These are phyloP conservation scores for Sycophila texana DNA, from an alignment of 2,888 invertebrate genomes.

Conservation along the genomic window DNA sequence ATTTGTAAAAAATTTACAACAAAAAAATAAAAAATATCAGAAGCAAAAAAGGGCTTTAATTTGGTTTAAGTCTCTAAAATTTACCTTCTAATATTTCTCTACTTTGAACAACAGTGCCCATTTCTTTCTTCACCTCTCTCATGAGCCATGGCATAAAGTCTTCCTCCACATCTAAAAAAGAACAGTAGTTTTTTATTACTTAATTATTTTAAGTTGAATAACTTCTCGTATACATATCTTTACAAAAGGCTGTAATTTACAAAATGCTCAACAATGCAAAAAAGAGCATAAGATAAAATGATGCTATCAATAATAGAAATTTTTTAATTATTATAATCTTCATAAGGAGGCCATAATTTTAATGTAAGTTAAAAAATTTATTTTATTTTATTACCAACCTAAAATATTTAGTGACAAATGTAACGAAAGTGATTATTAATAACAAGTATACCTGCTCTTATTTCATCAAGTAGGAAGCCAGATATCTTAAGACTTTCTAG, in stretches of 20 bases:
- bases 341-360: too few species aligned
- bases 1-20: too few species aligned
- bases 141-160: constrained; percentile 93
- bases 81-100: constrained; percentile 87
- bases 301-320: background rate
- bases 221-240: background rate
- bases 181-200: background rate
- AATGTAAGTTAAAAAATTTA: background rate
- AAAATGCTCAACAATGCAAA: background rate
- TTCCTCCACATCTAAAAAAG: constrained; percentile 82
- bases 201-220: background rate
- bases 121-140: constrained; percentile 87
- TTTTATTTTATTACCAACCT: too few species aligned
- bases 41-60: too few species aligned
- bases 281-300: background rate
- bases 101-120: constrained; percentile 88
- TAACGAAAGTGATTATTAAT: background rate
- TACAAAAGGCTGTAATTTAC: background rate
- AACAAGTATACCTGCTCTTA: constrained; percentile 77
- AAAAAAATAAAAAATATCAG: too few species aligned
- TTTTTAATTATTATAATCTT: too few species aligned
- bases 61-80: background rate
- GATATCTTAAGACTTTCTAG: constrained; percentile 87
- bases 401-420: background rate
- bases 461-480: constrained; percentile 82